These are phyloP conservation scores for Chaenocephalus aceratus DNA, from an alignment of 2,113 vertebrate species.

Conservation along the genomic window DNA sequence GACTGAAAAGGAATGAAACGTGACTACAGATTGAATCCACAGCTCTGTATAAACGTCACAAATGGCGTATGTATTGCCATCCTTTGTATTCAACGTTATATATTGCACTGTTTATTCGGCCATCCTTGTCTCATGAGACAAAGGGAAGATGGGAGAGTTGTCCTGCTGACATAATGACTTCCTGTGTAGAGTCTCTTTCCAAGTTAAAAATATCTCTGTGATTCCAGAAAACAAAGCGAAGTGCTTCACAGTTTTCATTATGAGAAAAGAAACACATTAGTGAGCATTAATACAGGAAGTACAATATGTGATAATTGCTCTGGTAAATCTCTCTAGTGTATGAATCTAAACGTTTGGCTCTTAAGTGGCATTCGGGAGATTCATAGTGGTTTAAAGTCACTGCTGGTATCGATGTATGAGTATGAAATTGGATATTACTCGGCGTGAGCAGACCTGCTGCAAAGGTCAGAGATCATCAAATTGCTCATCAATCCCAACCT, in stretches of 20 bases:
- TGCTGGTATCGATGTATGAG: not conserved
- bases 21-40: not conserved
- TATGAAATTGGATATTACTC: not conserved
- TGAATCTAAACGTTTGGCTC: not conserved
- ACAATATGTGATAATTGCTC: not conserved
- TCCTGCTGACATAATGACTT: slow-evolving; percentile 29
- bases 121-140: not conserved
- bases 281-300: slow-evolving; percentile 6
- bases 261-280: slow-evolving; percentile 38
- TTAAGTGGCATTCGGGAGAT: not conserved
- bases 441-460: not conserved
- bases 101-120: not conserved
- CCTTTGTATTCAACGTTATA: not conserved
- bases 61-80: not conserved
- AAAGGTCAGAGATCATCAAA: not conserved
- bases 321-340: slow-evolving; percentile 5
- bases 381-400: slow-evolving; percentile 3
- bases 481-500: not conserved
- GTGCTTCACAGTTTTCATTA: slow-evolving; percentile 13
- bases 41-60: not conserved
- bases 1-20: not conserved
- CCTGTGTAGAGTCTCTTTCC: slow-evolving; percentile 14
- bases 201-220: not conserved
- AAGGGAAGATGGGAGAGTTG: slow-evolving; percentile 12
- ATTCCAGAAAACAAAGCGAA: not conserved